Evolutionary conservation across 2,888 invertebrate species (phyloP).

Genomic region (Sarcophaga rosellei): DNA sequence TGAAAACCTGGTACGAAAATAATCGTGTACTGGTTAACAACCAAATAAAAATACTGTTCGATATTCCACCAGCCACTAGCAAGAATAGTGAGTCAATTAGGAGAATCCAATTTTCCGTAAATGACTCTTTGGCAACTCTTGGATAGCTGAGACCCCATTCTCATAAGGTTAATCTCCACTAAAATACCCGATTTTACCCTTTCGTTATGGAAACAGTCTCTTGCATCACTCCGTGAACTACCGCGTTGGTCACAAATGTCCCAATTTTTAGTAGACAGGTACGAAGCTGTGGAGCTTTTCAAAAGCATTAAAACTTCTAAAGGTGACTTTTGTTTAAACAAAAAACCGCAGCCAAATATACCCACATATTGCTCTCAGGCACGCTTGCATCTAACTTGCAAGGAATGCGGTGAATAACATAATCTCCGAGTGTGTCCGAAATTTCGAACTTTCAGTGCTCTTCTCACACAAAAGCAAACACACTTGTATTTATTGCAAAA

Average conservation of each 20-base stretch:
- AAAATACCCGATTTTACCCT: too few species aligned
- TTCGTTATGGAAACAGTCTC: neutral
- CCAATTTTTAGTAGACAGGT: conserved; percentile 14
- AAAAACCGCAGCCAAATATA: too few species aligned
- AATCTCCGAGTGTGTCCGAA: neutral
- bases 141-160: conserved; percentile 4
- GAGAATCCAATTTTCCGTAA: neutral
- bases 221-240: conserved; percentile 12
- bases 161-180: neutral
- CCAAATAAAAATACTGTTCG: too few species aligned
- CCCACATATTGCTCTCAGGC: neutral
- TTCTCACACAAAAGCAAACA: too few species aligned
- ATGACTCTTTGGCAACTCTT: conserved; percentile 4
- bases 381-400: too few species aligned
- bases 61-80: too few species aligned
- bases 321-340: neutral
- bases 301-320: neutral
- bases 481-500: neutral
- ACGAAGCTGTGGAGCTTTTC: conserved; percentile 7
- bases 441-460: neutral
- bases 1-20: too few species aligned
- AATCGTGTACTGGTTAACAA: too few species aligned
- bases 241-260: conserved; percentile 20
- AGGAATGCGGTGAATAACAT: too few species aligned
- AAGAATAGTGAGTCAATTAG: too few species aligned